A percentile compares a stretch with the other conserved stretches of the same genome.
Conservation (phyloP, 2,797 vertebrate species). For the Halcyon badia region DNA sequence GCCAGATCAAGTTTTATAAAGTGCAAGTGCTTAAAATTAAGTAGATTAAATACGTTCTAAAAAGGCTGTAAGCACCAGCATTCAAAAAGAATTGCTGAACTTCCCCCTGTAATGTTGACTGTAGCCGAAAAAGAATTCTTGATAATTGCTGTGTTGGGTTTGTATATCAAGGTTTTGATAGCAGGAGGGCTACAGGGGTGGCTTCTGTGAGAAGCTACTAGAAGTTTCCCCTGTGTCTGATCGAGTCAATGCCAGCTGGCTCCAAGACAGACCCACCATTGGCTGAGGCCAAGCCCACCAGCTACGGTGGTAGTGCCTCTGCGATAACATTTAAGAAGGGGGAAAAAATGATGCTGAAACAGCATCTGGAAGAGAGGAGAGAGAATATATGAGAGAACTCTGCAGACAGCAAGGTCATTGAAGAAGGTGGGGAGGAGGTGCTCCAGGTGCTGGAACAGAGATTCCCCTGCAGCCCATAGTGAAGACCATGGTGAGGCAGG, state of each 20-base stretch:
- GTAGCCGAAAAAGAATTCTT: neutral
- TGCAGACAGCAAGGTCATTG: neutral
- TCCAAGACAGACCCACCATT: neutral
- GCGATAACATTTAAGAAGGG: neutral
- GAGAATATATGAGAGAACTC: neutral
- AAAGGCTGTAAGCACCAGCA: neutral
- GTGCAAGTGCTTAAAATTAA: neutral
- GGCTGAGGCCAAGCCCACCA: neutral
- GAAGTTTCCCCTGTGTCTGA: neutral
- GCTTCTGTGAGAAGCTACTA: neutral
- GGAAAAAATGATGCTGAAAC: neutral
- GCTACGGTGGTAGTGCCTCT: neutral
- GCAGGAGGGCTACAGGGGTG: neutral
- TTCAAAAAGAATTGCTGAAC: neutral
- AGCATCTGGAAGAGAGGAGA: neutral
- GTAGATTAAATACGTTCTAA: neutral
- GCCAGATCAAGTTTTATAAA: neutral
- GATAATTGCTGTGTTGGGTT: neutral
- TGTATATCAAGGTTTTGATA: neutral
- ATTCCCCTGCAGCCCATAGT: neutral
- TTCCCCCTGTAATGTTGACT: neutral
- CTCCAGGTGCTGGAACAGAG: neutral
- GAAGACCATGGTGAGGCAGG: neutral
- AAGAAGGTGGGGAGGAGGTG: neutral
- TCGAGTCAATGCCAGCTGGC: neutral